phyloP scores from a whole-genome alignment of 1,140 invertebrate species.

The Apocrypta bakeri region DNA sequence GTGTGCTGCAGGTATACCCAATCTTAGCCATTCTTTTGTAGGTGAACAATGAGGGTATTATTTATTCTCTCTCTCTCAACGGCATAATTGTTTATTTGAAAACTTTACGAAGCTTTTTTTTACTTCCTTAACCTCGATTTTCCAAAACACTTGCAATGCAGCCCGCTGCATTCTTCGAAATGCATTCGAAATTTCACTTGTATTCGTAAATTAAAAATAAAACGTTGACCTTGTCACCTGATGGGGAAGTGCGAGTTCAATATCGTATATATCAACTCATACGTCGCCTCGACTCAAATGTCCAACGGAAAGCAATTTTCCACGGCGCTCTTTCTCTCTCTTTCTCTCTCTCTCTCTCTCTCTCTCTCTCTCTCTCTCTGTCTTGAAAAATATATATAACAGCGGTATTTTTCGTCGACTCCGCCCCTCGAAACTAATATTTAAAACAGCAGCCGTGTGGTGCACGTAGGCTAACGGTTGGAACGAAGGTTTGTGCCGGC shows the following conservation, averaged over 20 bases:
- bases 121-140: no score
- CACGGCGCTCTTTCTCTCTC: not conserved
- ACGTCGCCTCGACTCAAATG: slow-evolving; percentile 2
- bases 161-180: not conserved
- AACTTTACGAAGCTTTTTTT: no score
- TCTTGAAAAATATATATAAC: not conserved
- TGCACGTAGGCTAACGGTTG: slow-evolving; percentile 57
- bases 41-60: no score
- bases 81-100: no score
- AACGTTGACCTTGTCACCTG: not conserved
- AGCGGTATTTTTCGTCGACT: not conserved
- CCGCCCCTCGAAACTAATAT: slow-evolving; percentile 32
- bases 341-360: no score
- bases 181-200: not conserved
- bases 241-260: no score
- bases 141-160: no score
- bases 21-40: not conserved
- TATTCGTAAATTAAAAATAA: not conserved
- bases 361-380: no score
- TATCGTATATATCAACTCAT: not conserved
- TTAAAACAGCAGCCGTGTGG: slow-evolving; percentile 35
- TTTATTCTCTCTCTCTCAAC: no score
- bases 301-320: slow-evolving; percentile 30
- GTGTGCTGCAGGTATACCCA: not conserved
- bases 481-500: slow-evolving; percentile 50